Conservation (phyloP, 1,140 invertebrate species). For the Zaprionus capensis region DNA sequence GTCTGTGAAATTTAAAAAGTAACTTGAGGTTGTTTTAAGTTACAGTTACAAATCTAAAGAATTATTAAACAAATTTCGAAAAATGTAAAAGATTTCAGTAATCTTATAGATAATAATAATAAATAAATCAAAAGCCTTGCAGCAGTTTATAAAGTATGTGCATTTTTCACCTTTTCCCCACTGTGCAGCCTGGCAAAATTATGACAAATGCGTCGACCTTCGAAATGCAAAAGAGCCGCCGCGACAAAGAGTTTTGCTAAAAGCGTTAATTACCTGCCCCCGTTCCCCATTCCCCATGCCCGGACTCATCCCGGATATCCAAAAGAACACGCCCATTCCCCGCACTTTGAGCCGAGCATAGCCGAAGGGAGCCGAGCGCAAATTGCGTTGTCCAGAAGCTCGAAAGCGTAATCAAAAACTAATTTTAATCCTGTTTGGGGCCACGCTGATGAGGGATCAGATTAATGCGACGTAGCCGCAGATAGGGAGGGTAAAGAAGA, state of each 20-base stretch:
- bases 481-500: conserved; percentile 1
- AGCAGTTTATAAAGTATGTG: no score
- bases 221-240: conserved; percentile 70
- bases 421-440: conserved; percentile 84
- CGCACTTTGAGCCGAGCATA: conserved; percentile 1
- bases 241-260: conserved; percentile 69
- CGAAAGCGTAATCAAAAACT: conserved; percentile 84
- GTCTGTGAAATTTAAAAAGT: no score
- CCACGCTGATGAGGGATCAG: conserved; percentile 71
- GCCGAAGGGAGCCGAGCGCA: conserved; percentile 51
- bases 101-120: no score
- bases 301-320: not conserved
- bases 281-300: not conserved
- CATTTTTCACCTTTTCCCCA: not conserved
- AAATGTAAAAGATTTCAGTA: no score
- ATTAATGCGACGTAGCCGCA: conserved; percentile 59
- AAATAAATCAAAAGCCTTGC: no score
- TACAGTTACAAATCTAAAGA: no score
- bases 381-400: conserved; percentile 84
- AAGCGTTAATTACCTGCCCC: conserved; percentile 81
- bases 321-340: not conserved
- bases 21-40: no score
- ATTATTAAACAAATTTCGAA: no score
- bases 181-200: conserved; percentile 42
- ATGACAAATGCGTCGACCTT: conserved; percentile 77